Percentiles rank a stretch among this genome's conserved stretches.
Evolutionary conservation across 2,888 invertebrate species (phyloP).

Genomic region (Apamea epomidion): DNA sequence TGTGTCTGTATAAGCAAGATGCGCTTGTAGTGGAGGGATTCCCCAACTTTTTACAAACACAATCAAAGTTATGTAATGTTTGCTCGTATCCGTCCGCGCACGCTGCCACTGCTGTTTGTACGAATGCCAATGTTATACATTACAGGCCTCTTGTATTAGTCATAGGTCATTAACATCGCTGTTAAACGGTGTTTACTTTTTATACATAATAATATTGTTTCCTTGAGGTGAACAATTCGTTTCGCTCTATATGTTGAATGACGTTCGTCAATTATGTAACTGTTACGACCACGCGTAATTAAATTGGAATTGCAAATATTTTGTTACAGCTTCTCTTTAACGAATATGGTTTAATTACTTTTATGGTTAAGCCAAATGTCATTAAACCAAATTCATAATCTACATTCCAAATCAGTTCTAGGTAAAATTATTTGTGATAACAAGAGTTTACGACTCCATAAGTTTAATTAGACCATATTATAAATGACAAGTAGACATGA

Average conservation of each 20-base stretch:
- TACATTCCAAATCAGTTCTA: neutral
- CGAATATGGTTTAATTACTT: neutral
- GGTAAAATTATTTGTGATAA: neutral
- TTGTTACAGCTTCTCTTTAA: neutral
- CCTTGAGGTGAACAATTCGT: constrained; percentile 73
- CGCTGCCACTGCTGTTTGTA: constrained; percentile 86
- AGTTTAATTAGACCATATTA: neutral
- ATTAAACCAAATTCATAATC: neutral
- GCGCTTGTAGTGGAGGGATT: constrained; percentile 89
- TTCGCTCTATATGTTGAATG: constrained; percentile 64
- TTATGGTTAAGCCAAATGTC: neutral
- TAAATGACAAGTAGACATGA: neutral
- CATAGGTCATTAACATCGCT: constrained; percentile 88
- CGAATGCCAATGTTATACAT: constrained; percentile 89
- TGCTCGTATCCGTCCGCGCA: constrained; percentile 87
- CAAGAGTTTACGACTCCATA: neutral
- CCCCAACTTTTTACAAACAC: constrained; percentile 91
- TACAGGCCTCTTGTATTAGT: constrained; percentile 86
- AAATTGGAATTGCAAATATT: constrained; percentile 6
- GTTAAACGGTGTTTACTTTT: constrained; percentile 84
- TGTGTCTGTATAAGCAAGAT: constrained; percentile 82
- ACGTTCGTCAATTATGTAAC: constrained; percentile 50
- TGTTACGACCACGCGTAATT: constrained; percentile 30
- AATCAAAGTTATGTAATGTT: constrained; percentile 91
- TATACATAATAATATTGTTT: constrained; percentile 80